phyloP scores from a whole-genome alignment of 2,888 invertebrate species.

The Axea sp. region DNA sequence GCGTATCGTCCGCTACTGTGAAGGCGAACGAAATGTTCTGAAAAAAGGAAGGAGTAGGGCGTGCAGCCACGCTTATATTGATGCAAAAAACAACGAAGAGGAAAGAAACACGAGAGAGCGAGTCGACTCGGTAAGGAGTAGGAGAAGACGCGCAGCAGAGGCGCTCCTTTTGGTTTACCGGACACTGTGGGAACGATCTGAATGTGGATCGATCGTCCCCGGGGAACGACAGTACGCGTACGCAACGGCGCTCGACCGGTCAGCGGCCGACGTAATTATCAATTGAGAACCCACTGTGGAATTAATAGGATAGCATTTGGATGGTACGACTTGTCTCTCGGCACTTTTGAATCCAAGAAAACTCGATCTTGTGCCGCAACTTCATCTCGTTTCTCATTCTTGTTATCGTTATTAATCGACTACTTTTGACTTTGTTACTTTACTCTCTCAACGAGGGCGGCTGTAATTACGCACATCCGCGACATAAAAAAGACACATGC shows the following conservation, averaged over 20 bases:
- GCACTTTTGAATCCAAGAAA: slow-evolving; percentile 40
- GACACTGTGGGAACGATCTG: slow-evolving; percentile 75
- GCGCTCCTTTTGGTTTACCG: slow-evolving; percentile 71
- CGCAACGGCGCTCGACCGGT: slow-evolving; percentile 34
- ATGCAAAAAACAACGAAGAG: slow-evolving; percentile 48
- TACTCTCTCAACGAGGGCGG: slow-evolving; percentile 15
- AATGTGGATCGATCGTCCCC: slow-evolving; percentile 56
- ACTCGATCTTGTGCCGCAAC: slow-evolving; percentile 16
- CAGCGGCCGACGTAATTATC: slow-evolving; percentile 61
- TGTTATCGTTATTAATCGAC: slow-evolving; percentile 47
- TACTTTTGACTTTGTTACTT: slow-evolving; percentile 29
- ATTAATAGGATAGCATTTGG: slow-evolving; percentile 55
- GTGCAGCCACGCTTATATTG: slow-evolving; percentile 67
- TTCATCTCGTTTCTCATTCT: slow-evolving; percentile 23
- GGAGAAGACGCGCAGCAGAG: slow-evolving; percentile 58
- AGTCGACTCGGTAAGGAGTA: slow-evolving; percentile 46
- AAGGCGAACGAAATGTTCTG: slow-evolving; percentile 66
- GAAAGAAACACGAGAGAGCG: slow-evolving; percentile 30
- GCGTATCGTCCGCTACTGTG: slow-evolving; percentile 44
- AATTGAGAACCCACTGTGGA: slow-evolving; percentile 62
- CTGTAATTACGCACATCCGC: too few species aligned
- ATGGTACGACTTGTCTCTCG: slow-evolving; percentile 34
- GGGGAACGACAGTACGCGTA: slow-evolving; percentile 50
- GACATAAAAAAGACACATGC: too few species aligned
- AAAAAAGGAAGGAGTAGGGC: slow-evolving; percentile 54